Conservation (phyloP, 1,140 invertebrate species). For the Portunus trituberculatus region DNA sequence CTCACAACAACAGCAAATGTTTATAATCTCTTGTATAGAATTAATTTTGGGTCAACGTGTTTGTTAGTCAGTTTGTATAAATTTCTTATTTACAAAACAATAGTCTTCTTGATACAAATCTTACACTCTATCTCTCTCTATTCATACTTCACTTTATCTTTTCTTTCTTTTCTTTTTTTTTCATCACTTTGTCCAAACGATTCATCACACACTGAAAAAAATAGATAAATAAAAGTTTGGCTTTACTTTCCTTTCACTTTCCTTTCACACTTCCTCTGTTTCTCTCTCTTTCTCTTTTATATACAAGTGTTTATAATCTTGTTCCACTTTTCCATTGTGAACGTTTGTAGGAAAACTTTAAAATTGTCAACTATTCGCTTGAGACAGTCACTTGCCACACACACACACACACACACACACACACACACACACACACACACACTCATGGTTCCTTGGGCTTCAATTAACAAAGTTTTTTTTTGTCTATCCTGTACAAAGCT, state of each 20-base stretch:
- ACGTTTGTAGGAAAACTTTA: background rate
- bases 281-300: background rate
- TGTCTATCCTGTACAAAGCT: background rate
- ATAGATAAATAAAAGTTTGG: background rate
- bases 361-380: slow-evolving; percentile 3
- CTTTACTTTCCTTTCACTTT: background rate
- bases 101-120: background rate
- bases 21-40: background rate
- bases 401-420: slow-evolving; percentile 6
- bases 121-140: background rate
- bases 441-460: background rate
- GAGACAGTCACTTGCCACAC: background rate
- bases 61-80: background rate
- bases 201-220: background rate
- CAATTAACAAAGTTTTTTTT: background rate
- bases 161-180: background rate
- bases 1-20: background rate
- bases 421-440: background rate
- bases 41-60: background rate
- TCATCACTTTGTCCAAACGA: background rate
- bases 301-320: background rate
- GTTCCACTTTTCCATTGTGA: background rate
- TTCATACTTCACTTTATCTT: background rate
- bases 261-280: no score
- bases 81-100: slow-evolving; percentile 43